Percentiles rank a stretch among this genome's conserved stretches.
phyloP scores from a whole-genome alignment of 2,888 invertebrate genomes.

The Tolmerus cingulatus region DNA sequence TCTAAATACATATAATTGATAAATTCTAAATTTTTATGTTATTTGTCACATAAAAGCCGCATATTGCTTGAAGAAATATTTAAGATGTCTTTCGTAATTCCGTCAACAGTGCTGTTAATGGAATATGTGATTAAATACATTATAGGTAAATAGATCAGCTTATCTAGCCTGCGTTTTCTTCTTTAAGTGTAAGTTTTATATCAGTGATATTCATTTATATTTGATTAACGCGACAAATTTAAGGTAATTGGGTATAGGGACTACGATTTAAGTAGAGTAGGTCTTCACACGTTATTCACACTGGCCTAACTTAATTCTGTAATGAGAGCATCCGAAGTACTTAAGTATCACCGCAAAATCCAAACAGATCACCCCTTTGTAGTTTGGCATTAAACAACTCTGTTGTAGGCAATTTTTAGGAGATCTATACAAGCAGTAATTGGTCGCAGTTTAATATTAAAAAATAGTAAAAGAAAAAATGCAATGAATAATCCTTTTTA shows the following conservation, averaged over 20 bases:
- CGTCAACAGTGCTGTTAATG: neutral
- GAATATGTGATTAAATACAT: neutral
- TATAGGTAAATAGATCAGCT: neutral
- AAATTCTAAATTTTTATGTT: neutral
- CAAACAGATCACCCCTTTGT: neutral
- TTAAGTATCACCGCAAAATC: neutral
- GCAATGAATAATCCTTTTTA: conserved; percentile 37
- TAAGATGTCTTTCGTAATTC: neutral
- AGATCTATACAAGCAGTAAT: neutral
- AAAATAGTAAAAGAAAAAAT: conserved; percentile 16
- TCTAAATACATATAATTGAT: neutral
- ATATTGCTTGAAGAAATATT: neutral
- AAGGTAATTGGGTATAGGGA: neutral
- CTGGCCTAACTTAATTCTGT: conserved; percentile 25
- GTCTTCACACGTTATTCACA: neutral
- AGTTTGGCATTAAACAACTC: neutral
- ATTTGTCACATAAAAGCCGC: neutral
- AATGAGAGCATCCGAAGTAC: conserved; percentile 7
- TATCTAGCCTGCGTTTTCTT: neutral
- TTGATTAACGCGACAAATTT: neutral
- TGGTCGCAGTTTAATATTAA: conserved; percentile 36
- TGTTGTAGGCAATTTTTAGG: neutral
- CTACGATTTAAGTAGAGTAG: neutral
- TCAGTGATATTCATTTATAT: neutral
- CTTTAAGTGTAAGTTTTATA: neutral